Evolutionary conservation across 2,888 invertebrate species (phyloP).

Genomic region (Dolichomitus sp.): DNA sequence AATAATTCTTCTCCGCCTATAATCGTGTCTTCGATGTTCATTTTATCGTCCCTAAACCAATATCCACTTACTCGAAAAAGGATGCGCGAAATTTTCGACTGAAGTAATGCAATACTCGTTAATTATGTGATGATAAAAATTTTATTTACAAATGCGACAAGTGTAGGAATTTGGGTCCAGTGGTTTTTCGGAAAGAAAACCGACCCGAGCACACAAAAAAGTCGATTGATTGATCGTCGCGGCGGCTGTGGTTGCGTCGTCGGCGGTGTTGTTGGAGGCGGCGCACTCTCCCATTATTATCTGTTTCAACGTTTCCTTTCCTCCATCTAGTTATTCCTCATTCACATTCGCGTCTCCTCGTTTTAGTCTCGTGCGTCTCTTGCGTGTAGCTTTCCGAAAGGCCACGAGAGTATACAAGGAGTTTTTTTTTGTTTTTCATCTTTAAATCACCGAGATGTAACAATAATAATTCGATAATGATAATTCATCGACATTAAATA

Average conservation of each 20-base stretch:
- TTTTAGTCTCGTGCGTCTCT: slow-evolving; percentile 70
- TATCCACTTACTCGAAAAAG: not conserved
- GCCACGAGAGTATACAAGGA: slow-evolving; percentile 78
- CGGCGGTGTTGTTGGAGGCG: slow-evolving; percentile 29
- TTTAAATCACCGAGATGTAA: slow-evolving; percentile 81
- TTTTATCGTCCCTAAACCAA: not conserved
- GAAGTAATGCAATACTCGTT: slow-evolving; percentile 1
- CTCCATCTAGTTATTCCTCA: slow-evolving; percentile 9
- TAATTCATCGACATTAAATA: slow-evolving; percentile 82
- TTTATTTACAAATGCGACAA: slow-evolving; percentile 86
- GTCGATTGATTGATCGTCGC: slow-evolving; percentile 61
- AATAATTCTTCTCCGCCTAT: slow-evolving; percentile 37
- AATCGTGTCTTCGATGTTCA: not conserved
- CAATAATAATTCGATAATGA: slow-evolving; percentile 76
- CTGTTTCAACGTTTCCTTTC: slow-evolving; percentile 12
- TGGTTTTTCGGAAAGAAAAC: slow-evolving; percentile 81
- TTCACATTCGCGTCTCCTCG: slow-evolving; percentile 54
- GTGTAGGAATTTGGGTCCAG: slow-evolving; percentile 84
- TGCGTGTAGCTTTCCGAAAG: slow-evolving; percentile 76
- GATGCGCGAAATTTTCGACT: not conserved
- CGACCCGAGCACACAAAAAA: slow-evolving; percentile 70
- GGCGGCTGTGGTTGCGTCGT: slow-evolving; percentile 55
- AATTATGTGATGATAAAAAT: slow-evolving; percentile 84
- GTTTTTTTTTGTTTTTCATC: slow-evolving; percentile 32
- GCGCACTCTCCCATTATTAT: slow-evolving; percentile 49